Evolutionary conservation across 2,888 invertebrate species (phyloP), one percentile per base, ranked within the genome.

Genomic region (Shargacucullia verbasci): DNA sequence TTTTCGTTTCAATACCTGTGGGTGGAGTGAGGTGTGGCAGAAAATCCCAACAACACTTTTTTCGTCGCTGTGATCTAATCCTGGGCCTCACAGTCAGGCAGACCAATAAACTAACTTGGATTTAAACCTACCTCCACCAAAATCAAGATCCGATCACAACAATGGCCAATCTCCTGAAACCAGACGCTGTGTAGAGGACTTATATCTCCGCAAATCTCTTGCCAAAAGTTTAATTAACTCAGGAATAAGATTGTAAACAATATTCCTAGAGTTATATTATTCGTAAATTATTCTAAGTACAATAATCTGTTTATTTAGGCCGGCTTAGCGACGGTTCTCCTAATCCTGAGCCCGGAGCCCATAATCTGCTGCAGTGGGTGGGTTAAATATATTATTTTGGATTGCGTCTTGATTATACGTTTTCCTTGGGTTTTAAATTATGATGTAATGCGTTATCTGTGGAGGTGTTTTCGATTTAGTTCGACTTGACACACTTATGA

Each of bases 271-370:
- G 52, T 66, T 47, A 33, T 44, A 46, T 52, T 58, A 57, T 65
- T 60, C 57, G 49, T 69, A 67, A 76, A 68, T 77, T 70, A 69
- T 70, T 67, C 47, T 54, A 58, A 70, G 54, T 58, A 60, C 50
- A 64, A 45, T 74, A 79, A 80, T 76, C 76, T 79, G 76, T 79
- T 79, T 75, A 77, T 72, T 76, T 75, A 57, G 62, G 71, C 38
- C 41, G 35, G 40, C 27, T 66, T 57, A 43, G 56, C 45, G 13
- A 25, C 33, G 27, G 20, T 35, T 37, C 43, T 29, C 14, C 9
- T 55, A 49, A 46, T 60, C 45, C 55, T 49, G 37, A 27, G 15
- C 29, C 7, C 14, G 15, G 15, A 54, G 35, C 10, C 10, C 38
- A 14, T 66, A 61, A 70, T 66, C 52, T 61, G 38, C 37, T 40